Base-by-base conservation (phyloP, 2,797 vertebrate genomes). In the Spizella passerina region DNA sequence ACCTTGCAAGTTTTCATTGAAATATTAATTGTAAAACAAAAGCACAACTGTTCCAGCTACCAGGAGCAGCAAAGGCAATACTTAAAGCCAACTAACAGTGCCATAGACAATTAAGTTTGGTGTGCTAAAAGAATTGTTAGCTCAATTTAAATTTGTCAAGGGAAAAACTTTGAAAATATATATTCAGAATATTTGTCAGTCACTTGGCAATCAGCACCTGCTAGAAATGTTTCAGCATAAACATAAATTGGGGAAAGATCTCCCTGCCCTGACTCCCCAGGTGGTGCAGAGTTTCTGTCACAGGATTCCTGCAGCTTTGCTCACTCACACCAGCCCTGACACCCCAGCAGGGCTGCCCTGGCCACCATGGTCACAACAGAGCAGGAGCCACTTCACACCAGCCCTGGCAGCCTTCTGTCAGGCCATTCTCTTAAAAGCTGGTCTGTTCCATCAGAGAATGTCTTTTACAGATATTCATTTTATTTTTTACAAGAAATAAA, bases 1-100 rank as follows among this genome's bases (percentile, higher is more conserved):
- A 96, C 88, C 84, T 91, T 72, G 83, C 69, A 89, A 78, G 43
- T 32, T 95, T 95, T 97, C 94, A 83, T 93, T 78, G 26, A 90
- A 89, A 92, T 87, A 96, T 89, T 95, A 95, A 96, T 94, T 83
- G 92, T 70, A 94, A 94, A 95, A 96, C 93, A 97, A 96, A 97
- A 95, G 69, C 91, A 91, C 94, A 96, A 96, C 85, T 76, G 86
- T 92, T 96, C 90, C 92, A 94, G 86, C 83, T 79, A 56, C 57
- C 59, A 75, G 88, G n/a, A 96, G 64, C 65, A 82, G 76, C 29
- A 93, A 90, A 90, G 93, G 70, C 93, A 78, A 80, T 57, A 78
- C 84, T 83, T 93, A 94, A 89, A 96, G 46, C 50, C 71, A 80
- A 23, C 32, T 27, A 72, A 38, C 34, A 81, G 61, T 72, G 69